Evolutionary conservation across 2,113 vertebrate species (phyloP), one percentile per base, ranked within the genome.

Genomic region (Ptychochromis oligacanthus): DNA sequence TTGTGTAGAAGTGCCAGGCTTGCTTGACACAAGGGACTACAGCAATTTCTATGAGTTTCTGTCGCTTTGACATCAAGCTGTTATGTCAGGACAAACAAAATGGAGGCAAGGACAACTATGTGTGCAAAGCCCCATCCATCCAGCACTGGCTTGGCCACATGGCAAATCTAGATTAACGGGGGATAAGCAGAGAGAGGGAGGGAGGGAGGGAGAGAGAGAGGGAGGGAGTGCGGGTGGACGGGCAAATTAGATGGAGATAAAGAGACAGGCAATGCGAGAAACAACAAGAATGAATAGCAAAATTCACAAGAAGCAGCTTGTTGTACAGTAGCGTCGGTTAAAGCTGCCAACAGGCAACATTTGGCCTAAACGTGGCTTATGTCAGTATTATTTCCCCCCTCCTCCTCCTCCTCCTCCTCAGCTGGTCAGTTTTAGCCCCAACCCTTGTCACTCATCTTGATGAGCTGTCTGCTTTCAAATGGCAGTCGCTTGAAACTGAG

Each of bases 101-200:
- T 93, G 93, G 90, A 91, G 90, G 85, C 86, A 86, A 88, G 88
- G 90, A 85, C 86, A 82, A 90, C 90, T 79, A 79, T 82, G 77
- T 77, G 87, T 77, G 79, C 87, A 91, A 89, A 93, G 81, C 88
- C 80, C 76, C 60, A 59, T 86, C 89, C 77, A 81, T 86, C 88
- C 90, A 64, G 85, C 79, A 46, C 87, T 55, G 85, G 89, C 77
- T 89, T 84, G 87, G 90, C 86, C 93, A 89, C 91, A 92, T 89
- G 89, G 92, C 91, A 91, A 93, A 94, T 93, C 94, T 93, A 93
- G 93, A 95, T 95, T 93, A 94, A 89, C 87, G 70, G 80, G 59
- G 87, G 91, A 89, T 93, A 88, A 94, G 70, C 80, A n/a, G 86
- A 67, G 78, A 70, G 58, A 7, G 11, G 61, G 62, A 54, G 61